Base-by-base conservation (phyloP, 2,797 vertebrate genomes). In the Novumbra hubbsi region DNA sequence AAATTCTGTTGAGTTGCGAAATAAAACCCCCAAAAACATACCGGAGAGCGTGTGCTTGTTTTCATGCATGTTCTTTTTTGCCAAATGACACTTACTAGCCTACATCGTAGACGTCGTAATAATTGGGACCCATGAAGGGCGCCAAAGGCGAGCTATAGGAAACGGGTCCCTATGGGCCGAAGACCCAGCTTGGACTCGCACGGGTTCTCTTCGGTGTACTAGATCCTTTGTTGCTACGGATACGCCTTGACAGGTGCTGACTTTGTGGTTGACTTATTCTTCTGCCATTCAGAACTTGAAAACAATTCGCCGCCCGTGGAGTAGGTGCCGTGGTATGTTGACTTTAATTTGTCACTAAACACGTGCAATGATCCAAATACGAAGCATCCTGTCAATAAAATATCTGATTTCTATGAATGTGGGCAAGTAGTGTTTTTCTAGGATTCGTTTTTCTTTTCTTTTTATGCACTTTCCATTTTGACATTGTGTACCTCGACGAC, bases 1-100 rank as follows among this genome's bases (percentile, higher is more conserved):
- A 77, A 57, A 70, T 87, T 86, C 85, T 81, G 87, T 86, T 84
- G 86, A 75, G 78, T 83, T 57, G 49, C 38, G 12, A 70, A 75
- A 72, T 69, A 77, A 67, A 92, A 88, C 2, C 49, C 64, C 41
- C 34, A 38, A 45, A 71, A 52, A 82, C 65, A 85, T 88, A 79
- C 66, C 49, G 67, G 38, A 41, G 17, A 5, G 27, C 12, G 55
- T 21, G 48, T 49, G 5, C 9, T 5, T 49, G 41, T 48, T 27
- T 7, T 48, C n/a, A 27, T 68, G 9, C 19, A 12, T n/a, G 19
- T 3, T n/a, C 21, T 21, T 48, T 38, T 0, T 14, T 41, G 21
- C n/a, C 12, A 21, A 24, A 48, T 68, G 7, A 67, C n/a, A n/a
- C 34, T 1, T 12, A 68, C 34, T 5, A 7, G 34, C 34, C 4